Conservation (phyloP, 2,113 vertebrate species). For the Varanus komodoensis region DNA sequence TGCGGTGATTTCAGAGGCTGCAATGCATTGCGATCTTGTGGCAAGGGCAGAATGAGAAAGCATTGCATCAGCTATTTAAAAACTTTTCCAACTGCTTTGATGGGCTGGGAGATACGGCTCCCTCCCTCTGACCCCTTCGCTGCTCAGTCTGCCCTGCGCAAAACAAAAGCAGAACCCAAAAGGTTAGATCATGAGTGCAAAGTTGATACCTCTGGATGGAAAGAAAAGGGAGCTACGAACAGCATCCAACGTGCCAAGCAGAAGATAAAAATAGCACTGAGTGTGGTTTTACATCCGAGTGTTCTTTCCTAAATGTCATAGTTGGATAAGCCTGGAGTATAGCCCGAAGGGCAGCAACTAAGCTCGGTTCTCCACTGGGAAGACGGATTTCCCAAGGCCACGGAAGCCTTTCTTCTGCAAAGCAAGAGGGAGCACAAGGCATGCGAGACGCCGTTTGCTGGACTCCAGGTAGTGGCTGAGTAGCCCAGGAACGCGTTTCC, state of each 20-base stretch:
- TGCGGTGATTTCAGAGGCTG: not conserved
- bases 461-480: not conserved
- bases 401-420: rapidly evolving
- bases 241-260: slow-evolving; percentile 4
- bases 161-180: not conserved
- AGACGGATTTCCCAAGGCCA: not conserved
- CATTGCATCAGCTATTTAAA: too few species aligned
- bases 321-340: not conserved
- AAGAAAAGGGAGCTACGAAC: slow-evolving; percentile 15
- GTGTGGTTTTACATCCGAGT: slow-evolving; percentile 21
- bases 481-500: not conserved
- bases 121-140: not conserved
- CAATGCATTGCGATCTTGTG: not conserved
- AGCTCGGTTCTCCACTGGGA: rapidly evolving
- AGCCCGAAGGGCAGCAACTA: not conserved
- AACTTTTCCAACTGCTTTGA: not conserved
- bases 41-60: not conserved
- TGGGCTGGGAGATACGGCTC: rapidly evolving
- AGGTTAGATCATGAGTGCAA: slow-evolving; percentile 18
- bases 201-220: slow-evolving; percentile 8
- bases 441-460: not conserved
- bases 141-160: not conserved
- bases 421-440: rapidly evolving
- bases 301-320: slow-evolving; percentile 1
- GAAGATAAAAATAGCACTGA: slow-evolving; percentile 51